Base-by-base conservation (phyloP, 2,113 vertebrate species). In the Macrotus californicus region DNA sequence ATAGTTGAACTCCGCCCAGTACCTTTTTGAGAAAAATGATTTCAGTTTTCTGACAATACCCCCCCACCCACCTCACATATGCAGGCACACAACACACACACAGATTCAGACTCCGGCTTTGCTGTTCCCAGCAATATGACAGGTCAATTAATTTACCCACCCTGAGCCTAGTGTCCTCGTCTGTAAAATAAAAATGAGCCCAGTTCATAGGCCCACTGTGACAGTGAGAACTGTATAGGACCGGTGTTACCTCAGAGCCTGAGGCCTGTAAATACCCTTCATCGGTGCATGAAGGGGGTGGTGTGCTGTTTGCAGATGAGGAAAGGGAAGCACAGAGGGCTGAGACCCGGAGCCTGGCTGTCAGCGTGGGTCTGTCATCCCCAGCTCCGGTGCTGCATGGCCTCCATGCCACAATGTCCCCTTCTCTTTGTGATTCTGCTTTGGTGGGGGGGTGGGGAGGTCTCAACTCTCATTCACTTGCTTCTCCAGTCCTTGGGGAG, bases 341-440 rank as follows among this genome's bases (percentile, higher is more conserved):
- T n/a, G 15, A 0, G 41, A 11, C 24, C 5, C 1, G 39, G 21
- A 41, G 34, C 81, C 10, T 48, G 41, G 59, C 16, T 59, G 5
- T 64, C 34, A 29, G 66, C 4, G 1, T 9, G 8, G 34, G 15
- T 48, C 22, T 19, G 24, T 41, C 13, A 64, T 48, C 81, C 16
- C 86, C 11, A 11, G 29, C 6, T 5, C 52, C 61, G 7, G 6
- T 10, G 0, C n/a, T 16, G 9, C 4, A 13, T 14, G 4, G 0
- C 52, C 22, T 67, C 64, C 18, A 1, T 36, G 54, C 24, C 87
- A 9, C 19, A 5, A 0, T 5, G 7, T 15, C 21, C 29, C 21
- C 19, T 69, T 67, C 46, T 59, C 50, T 94, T 70, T 64, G 64
- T 54, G 61, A 36, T 80, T 77, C 85, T 93, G 59, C 86, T 88